These are phyloP conservation scores for Bungarus multicinctus DNA, from an alignment of 2,113 vertebrate species.

Conservation along the genomic window DNA sequence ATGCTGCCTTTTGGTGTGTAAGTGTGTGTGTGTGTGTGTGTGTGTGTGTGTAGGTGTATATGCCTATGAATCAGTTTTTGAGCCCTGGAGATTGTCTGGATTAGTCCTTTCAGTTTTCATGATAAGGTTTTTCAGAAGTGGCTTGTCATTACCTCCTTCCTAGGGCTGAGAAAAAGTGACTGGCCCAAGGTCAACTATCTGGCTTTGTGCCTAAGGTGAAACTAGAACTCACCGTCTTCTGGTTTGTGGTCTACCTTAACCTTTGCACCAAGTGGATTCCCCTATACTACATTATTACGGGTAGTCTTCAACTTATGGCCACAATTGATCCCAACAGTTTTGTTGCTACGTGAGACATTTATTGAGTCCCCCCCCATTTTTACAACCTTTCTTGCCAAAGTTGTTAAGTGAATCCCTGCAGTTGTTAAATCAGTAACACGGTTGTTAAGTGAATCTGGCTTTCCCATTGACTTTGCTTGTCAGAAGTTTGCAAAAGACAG, in stretches of 20 bases:
- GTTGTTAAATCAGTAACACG: background rate
- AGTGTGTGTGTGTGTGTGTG: background rate
- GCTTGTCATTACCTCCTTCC: background rate
- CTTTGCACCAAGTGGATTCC: background rate
- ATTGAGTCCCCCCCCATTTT: background rate
- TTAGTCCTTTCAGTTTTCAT: background rate
- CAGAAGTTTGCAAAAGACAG: background rate
- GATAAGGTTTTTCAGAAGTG: background rate
- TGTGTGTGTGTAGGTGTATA: background rate
- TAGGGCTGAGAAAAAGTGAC: background rate
- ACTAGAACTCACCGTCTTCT: background rate
- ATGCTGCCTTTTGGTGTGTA: background rate
- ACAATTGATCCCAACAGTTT: background rate
- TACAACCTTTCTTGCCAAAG: background rate
- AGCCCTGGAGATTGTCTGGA: background rate
- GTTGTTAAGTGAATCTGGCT: background rate
- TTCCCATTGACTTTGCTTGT: background rate
- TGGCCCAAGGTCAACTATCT: background rate
- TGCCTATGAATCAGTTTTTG: background rate
- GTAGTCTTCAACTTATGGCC: background rate
- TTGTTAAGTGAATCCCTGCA: background rate
- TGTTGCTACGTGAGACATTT: too few relatives aligned
- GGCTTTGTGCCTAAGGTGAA: background rate
- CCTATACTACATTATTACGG: background rate
- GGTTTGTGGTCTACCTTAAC: background rate